Percentiles rank a stretch among this genome's conserved stretches.
Evolutionary conservation across 2,888 invertebrate species (phyloP).

Genomic region (Ophioninae sp.): DNA sequence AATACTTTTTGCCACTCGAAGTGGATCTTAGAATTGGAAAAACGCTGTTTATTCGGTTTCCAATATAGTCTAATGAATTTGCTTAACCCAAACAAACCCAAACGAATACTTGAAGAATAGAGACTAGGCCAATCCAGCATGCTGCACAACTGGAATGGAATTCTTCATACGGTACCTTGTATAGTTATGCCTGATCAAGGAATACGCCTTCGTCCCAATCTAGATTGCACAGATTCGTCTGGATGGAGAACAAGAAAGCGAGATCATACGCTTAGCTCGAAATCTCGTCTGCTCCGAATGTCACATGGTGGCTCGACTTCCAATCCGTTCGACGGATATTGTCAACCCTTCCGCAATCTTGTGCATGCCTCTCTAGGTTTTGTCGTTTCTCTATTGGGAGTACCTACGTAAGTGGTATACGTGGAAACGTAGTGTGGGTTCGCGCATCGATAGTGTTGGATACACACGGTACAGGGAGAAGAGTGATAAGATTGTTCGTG

Average conservation of each 20-base stretch:
- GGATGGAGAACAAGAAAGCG: conserved; percentile 40
- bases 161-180: neutral
- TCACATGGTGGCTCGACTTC: conserved; percentile 49
- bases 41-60: conserved; percentile 18
- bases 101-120: conserved; percentile 14
- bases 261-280: conserved; percentile 36
- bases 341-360: conserved; percentile 68
- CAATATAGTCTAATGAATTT: conserved; percentile 7
- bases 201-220: conserved; percentile 14
- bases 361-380: conserved; percentile 47
- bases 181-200: neutral
- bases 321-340: conserved; percentile 75
- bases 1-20: conserved; percentile 7
- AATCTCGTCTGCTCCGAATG: conserved; percentile 45
- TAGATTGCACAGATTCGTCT: conserved; percentile 17
- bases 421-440: neutral
- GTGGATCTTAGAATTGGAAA: conserved; percentile 31
- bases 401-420: conserved; percentile 13
- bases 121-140: neutral
- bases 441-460: neutral
- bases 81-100: too few relatives aligned
- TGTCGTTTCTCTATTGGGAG: conserved; percentile 32
- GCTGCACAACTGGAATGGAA: neutral
- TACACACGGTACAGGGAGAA: conserved; percentile 4
- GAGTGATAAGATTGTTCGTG: conserved; percentile 15